phyloP scores from a whole-genome alignment of 2,113 vertebrate species.

The Camelus bactrianus region DNA sequence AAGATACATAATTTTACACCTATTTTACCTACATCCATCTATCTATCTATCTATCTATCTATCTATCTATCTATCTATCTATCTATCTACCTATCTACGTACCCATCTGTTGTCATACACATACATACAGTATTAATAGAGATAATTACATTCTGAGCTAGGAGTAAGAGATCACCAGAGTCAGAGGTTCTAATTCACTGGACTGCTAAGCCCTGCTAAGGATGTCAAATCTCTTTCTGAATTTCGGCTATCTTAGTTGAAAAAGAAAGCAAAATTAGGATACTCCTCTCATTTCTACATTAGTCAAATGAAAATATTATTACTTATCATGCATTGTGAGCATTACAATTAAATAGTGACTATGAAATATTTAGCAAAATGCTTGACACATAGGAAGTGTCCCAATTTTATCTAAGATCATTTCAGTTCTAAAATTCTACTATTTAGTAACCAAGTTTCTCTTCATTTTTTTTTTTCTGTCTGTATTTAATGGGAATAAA shows the following conservation, averaged over 20 bases:
- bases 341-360: constrained; percentile 22
- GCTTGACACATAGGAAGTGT: background rate
- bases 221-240: background rate
- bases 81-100: background rate
- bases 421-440: background rate
- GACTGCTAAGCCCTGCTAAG: background rate
- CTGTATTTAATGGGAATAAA: constrained; percentile 31
- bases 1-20: background rate
- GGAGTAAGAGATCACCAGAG: background rate
- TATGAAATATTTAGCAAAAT: background rate
- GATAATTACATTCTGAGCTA: background rate
- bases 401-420: background rate
- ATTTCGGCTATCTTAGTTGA: background rate
- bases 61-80: background rate
- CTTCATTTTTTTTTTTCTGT: background rate
- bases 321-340: background rate
- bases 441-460: background rate
- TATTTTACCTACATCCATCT: background rate
- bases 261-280: background rate
- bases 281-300: background rate
- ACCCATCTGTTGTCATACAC: background rate
- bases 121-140: background rate
- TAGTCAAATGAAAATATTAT: background rate
- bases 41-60: background rate
- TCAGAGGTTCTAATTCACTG: background rate